A percentile compares a stretch with the other conserved stretches of the same genome.
phyloP scores from a whole-genome alignment of 2,888 invertebrate genomes.

The Drosophila pseudotalamancana region DNA sequence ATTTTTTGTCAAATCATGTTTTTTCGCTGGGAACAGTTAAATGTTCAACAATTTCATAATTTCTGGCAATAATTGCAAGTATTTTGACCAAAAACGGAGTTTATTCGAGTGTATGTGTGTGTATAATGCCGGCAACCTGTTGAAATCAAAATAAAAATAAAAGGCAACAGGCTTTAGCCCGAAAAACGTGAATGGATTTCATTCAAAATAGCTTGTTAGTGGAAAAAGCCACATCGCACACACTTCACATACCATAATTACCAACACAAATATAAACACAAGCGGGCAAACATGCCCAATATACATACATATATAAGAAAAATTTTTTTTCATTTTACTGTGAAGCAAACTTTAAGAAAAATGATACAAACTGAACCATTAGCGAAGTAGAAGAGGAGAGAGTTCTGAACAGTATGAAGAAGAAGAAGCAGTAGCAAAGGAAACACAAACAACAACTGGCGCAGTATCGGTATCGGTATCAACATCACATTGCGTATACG shows the following conservation, averaged over 20 bases:
- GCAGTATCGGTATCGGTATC: constrained; percentile 35
- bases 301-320: constrained; percentile 14
- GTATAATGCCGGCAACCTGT: constrained; percentile 34
- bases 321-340: not conserved
- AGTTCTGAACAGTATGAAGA: constrained; percentile 20
- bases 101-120: constrained; percentile 11
- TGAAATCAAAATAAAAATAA: constrained; percentile 35
- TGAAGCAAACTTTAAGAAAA: constrained; percentile 7
- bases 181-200: constrained; percentile 63
- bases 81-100: not conserved
- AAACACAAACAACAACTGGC: constrained; percentile 11
- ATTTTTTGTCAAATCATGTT: constrained; percentile 48
- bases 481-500: constrained; percentile 52
- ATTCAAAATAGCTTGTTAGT: constrained; percentile 67
- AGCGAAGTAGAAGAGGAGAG: constrained; percentile 18
- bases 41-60: constrained; percentile 51
- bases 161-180: constrained; percentile 3
- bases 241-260: constrained; percentile 44
- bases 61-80: constrained; percentile 49
- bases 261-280: constrained; percentile 50
- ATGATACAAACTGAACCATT: constrained; percentile 8
- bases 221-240: constrained; percentile 67
- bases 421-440: constrained; percentile 9
- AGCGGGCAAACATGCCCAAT: constrained; percentile 23
- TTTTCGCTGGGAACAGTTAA: constrained; percentile 2